phyloP scores from a whole-genome alignment of 2,113 vertebrate species.

The Apaloderma vittatum region DNA sequence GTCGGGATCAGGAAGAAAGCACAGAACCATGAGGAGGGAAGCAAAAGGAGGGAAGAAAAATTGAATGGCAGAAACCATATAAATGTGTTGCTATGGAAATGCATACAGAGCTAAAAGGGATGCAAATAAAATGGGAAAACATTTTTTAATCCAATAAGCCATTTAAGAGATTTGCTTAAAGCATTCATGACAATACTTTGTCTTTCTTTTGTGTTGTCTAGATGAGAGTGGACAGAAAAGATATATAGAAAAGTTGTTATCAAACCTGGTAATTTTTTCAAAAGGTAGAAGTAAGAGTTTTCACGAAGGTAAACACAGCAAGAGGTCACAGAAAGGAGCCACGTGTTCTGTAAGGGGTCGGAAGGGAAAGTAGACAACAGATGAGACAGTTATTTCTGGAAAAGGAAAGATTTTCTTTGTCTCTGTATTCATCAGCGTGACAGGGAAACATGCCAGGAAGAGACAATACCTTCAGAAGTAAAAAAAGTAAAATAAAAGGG shows the following conservation, averaged over 20 bases:
- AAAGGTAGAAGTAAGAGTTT: not conserved
- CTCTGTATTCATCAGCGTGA: conserved; percentile 12
- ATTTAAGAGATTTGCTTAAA: not conserved
- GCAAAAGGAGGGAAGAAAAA: not conserved
- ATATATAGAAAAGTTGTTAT: not conserved
- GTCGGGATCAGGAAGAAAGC: not conserved
- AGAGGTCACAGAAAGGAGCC: not conserved
- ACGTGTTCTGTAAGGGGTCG: not conserved
- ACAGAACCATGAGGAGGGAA: not conserved
- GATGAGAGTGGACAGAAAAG: not conserved
- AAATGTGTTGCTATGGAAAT: not conserved
- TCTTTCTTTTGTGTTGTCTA: not conserved
- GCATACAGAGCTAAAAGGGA: not conserved
- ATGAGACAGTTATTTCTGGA: conserved; percentile 21
- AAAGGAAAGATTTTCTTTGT: conserved; percentile 52
- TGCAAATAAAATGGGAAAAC: not conserved
- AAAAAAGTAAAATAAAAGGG: not conserved
- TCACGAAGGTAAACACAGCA: not conserved
- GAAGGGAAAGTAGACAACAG: conserved; percentile 12
- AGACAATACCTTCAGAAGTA: conserved; percentile 5
- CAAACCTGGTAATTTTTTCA: not conserved
- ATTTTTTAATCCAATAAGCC: not conserved
- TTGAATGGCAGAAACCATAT: not conserved
- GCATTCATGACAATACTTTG: not conserved
- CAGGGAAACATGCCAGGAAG: not conserved